Percentiles rank a stretch among this genome's conserved stretches.
These are phyloP conservation scores for Drosophila ercepeae DNA, from an alignment of 1,140 invertebrate genomes.

Conservation along the genomic window DNA sequence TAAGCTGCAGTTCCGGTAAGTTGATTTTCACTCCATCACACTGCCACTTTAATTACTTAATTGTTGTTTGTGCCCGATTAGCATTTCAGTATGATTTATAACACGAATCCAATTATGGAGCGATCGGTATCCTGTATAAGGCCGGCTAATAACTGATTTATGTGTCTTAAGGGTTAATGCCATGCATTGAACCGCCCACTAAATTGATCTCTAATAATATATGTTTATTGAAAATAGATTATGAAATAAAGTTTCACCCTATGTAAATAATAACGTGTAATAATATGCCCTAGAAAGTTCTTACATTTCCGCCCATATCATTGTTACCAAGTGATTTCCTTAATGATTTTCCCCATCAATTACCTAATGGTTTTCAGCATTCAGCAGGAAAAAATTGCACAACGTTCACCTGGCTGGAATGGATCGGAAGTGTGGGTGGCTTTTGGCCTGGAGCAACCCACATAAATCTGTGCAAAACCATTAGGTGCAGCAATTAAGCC, in stretches of 20 bases:
- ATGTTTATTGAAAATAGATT: background rate
- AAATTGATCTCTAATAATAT: background rate
- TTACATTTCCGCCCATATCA: background rate
- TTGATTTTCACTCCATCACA: slow-evolving; percentile 67
- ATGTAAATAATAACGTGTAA: too few species aligned
- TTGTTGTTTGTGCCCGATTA: slow-evolving; percentile 61
- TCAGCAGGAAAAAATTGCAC: slow-evolving; percentile 25
- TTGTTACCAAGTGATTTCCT: slow-evolving; percentile 9
- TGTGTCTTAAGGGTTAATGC: slow-evolving; percentile 25
- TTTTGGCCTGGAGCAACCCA: slow-evolving; percentile 12
- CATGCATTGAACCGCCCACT: slow-evolving; percentile 12
- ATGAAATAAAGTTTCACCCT: background rate
- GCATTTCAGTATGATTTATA: slow-evolving; percentile 57
- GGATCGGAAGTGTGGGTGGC: slow-evolving; percentile 19
- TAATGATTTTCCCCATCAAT: slow-evolving; percentile 29
- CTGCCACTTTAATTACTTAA: slow-evolving; percentile 68
- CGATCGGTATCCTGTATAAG: slow-evolving; percentile 61
- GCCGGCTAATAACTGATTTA: slow-evolving; percentile 36
- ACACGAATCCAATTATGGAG: slow-evolving; percentile 45
- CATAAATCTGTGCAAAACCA: slow-evolving; percentile 35
- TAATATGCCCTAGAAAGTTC: background rate
- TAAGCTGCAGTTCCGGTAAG: slow-evolving; percentile 75
- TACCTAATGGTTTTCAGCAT: slow-evolving; percentile 32
- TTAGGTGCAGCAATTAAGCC: slow-evolving; percentile 61
- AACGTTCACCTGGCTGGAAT: slow-evolving; percentile 22